Percentiles rank a stretch among this genome's conserved stretches.
Conservation (phyloP, 2,797 vertebrate species). For the Falco biarmicus region DNA sequence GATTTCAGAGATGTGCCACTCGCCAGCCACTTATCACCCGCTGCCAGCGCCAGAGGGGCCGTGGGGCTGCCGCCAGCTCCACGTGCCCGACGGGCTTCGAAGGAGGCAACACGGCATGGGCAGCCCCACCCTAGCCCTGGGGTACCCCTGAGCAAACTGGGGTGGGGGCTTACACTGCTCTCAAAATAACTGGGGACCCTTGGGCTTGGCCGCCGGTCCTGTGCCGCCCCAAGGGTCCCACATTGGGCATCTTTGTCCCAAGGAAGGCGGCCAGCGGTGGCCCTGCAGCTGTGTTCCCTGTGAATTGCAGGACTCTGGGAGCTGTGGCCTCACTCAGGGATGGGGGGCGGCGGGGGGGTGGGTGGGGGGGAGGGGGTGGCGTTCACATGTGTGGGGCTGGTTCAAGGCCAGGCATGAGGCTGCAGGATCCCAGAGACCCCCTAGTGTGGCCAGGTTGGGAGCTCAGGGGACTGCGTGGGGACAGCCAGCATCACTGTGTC, state of each 20-base stretch:
- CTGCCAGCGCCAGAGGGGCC: not conserved
- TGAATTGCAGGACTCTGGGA: not conserved
- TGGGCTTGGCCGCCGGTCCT: accelerated
- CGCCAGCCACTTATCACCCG: not conserved
- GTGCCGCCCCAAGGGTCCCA: not conserved
- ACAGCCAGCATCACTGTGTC: not conserved
- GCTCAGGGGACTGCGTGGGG: not conserved
- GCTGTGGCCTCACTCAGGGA: not conserved
- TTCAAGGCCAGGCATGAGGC: not conserved
- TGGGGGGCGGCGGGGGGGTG: too few species aligned
- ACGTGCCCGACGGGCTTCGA: not conserved
- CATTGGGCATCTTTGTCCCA: accelerated
- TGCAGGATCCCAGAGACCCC: not conserved
- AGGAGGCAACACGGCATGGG: not conserved
- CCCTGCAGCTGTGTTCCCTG: not conserved
- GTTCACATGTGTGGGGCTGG: too few species aligned
- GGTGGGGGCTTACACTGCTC: not conserved
- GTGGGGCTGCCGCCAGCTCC: not conserved
- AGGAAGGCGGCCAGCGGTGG: not conserved
- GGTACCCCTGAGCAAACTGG: not conserved
- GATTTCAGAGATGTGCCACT: not conserved
- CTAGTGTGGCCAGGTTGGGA: accelerated
- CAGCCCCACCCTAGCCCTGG: accelerated
- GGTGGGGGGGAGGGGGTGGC: too few species aligned
- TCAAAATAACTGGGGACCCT: not conserved